Base-by-base conservation (phyloP, 2,888 invertebrate species). In the Idaea dimidiata region DNA sequence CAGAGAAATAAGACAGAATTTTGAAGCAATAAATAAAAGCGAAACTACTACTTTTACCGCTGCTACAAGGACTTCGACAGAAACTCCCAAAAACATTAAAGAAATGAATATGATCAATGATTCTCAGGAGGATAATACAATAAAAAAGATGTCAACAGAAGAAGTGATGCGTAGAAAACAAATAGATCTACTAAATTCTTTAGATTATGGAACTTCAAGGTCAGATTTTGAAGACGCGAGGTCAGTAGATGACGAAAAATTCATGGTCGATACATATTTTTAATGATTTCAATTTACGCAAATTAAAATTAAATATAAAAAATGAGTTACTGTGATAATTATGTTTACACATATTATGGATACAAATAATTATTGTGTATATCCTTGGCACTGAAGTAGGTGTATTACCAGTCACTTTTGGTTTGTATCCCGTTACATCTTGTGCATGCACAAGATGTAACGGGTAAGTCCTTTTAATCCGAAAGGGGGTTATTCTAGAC, bases 131-230 rank as follows among this genome's bases (percentile, higher is more conserved):
- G 16, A 8, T 55, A 55, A 16, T 17, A 55, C 7, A 17, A 16
- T 0, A 69, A 68, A 3, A n/a, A 76, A 66, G n/a, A 43, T 68
- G 60, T 71, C 68, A 54, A 55, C 71, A 6, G 78, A 85, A 59
- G 75, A 82, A 14, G 66, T 83, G 0, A 75, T 84, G 69, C 62
- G 72, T 8, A 79, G 76, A 17, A 88, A 88, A 61, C 80, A 87
- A 62, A 78, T 81, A 70, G 77, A 82, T 67, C 75, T 88, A 8
- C 65, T 87, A 1, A 86, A 86, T 69, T 87, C 86, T 1, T 71
- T 88, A 14, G 89, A 89, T 62, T 87, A 89, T 59, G 84, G 77
- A 0, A 83, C 81, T 1, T 85, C 83, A 14, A 81, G 72, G 65
- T 57, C 71, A 1, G 80, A 82, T 1, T 57, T 73, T 10, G 82